Evolutionary conservation across 2,113 vertebrate species (phyloP), one percentile per base, ranked within the genome.

Genomic region (Ochotona princeps): DNA sequence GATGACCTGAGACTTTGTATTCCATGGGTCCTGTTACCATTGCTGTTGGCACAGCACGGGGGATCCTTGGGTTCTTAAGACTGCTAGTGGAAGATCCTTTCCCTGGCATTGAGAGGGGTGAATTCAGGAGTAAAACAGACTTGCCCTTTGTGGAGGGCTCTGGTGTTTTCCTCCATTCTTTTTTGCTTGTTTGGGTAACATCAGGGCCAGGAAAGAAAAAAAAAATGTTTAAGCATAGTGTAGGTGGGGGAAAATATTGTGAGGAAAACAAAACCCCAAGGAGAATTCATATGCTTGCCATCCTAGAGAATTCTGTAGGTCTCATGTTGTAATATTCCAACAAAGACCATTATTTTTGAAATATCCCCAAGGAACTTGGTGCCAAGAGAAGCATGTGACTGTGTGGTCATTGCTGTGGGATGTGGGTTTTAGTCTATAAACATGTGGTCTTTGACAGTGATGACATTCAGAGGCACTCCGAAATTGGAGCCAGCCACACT

Each of bases 261-360:
- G 75, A 87, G n/a, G 66, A 90, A 86, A 28, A 47, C 60, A 65
- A 93, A 88, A 30, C 78, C 26, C 18, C 9, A 87, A 54, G 13
- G 26, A 54, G 35, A 73, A 66, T 66, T 80, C 79, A 88, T 88
- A 73, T 76, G 13, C 15, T 54, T 35, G 20, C 28, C 1, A 76
- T 35, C 13, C 32, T 73, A 76, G 32, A 73, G 63, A 87, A 72
- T 91, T 89, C 12, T n/a, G 35, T 26, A 65, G 26, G 73, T 18
- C 51, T 70, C 23, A 44, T 60, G 47, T 85, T 15, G 49, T 49
- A 87, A 83, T 66, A n/a, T 49, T 87, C 57, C 26, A 25, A 70
- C 17, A 35, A 8, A 15, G 61, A 28, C 81, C 3, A 38, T 86
- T 74, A 74, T 51, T 92, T 87, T 83, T 74, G 35, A 90, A 74